Evolutionary conservation across 2,113 vertebrate genomes (phyloP), one percentile per base, ranked within the genome.

Genomic region (Crotalus viridis): DNA sequence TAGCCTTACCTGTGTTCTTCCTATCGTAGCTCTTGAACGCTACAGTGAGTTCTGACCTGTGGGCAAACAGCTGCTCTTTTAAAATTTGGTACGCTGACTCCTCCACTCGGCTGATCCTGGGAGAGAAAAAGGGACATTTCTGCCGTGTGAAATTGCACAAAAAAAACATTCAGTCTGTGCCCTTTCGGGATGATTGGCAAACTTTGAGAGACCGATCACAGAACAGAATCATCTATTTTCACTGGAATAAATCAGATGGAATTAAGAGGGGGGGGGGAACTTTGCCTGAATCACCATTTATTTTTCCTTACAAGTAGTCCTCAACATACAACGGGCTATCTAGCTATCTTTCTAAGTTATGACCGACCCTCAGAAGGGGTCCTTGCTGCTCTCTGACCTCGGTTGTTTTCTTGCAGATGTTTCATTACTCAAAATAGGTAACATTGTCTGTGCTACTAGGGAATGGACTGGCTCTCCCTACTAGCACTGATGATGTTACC

Each of bases 61-160:
- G 97, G 93, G 97, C 97, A 92, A 98, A 98, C 5, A 98, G 90
- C 85, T 97, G 97, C 52, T 97, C 97, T 88, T 96, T 92, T 89
- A 98, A 92, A 10, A 98, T 97, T 95, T 96, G 96, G 48, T 98
- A 97, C 33, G 98, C 98, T 0, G 98, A 98, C 88, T 97, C 96
- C 89, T 98, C 98, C 19, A 98, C 98, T 94, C 97, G 97, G 97
- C 98, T 98, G 93, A 98, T 97, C 95, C 98, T 98, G 93, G 86
- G 12, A 59, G 22, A 61, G 87, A 52, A 59, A 92, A 91, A 87
- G 39, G 90, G 48, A 51, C 48, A 51, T 59, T 51, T 91, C 15
- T 4, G 55, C n/a, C 43, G 52, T 17, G 15, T 86, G 15, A 61
- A 85, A 43, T 43, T 8, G 26, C 2, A 13, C 10, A n/a, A 0